Evolutionary conservation across 92 coral and sea anemone species (phyloP), one percentile per base, ranked within the genome.

Genomic region (Porites evermanni): DNA sequence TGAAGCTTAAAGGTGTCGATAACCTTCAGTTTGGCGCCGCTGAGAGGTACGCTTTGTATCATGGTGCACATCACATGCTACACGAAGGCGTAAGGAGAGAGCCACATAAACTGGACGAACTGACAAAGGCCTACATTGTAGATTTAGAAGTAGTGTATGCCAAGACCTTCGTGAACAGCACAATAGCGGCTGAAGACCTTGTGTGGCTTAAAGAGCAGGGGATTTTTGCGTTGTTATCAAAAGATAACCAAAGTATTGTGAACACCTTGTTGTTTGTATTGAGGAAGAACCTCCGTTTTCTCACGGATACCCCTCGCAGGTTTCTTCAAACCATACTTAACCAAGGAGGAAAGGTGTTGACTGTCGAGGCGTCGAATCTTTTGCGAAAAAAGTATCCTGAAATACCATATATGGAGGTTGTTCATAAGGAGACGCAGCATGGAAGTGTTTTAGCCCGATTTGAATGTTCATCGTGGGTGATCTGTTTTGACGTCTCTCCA

Each of bases 401-500:
- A 32, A 54, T 68, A 56, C 56, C 84, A 3, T 80, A 54, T 9
- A 80, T 80, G 75, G 84, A 67, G 9, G 26, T 7, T 52, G 8
- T 53, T 44, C 29, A 17, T 16, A 69, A 69, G 26, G 10, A 80
- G 54, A 13, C 20, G 11, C 84, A 69, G 26, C 38, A 4, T 19
- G 67, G 53, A 10, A 18, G 53, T 6, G 32, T 54, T 9, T 8
- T 23, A 14, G 67, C 67, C 1, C 66, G 10, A 26, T 80, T 80
- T 80, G 11, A 68, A 9, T 53, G 19, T 68, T 18, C 38, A 10
- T 68, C 67, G 8, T 0, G 0, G 1, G 76, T 80, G 51, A 7
- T 14, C 59, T 80, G 75, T 23, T 67, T 80, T 18, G 84, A 80
- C 44, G 75, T 79, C 16, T 79, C 84, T 47, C 24, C 67, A 8